Conservation (phyloP, 2,113 vertebrate species). For the Tychaedon coryphoeus region DNA sequence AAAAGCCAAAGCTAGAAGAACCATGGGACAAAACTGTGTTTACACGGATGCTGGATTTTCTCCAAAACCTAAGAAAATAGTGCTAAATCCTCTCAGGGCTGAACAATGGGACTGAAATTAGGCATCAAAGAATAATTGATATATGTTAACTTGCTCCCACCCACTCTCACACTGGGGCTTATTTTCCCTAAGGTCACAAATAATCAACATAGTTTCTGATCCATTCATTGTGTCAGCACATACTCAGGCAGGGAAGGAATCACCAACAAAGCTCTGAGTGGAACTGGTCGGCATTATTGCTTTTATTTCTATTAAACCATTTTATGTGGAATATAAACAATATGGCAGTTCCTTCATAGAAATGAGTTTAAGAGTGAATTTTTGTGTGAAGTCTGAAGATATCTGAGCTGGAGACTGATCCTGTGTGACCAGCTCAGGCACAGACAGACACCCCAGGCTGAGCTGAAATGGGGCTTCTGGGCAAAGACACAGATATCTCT, state of each 20-base stretch:
- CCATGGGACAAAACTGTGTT: neutral
- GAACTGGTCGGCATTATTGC: neutral
- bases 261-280: neutral
- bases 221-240: neutral
- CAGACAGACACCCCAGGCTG: neutral
- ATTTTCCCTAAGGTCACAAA: neutral
- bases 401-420: neutral
- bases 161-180: neutral
- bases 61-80: slow-evolving; percentile 12
- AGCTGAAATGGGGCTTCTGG: neutral
- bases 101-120: slow-evolving; percentile 22
- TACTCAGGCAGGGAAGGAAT: neutral
- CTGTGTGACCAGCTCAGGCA: neutral
- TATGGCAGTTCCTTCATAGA: neutral
- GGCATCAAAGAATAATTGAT: slow-evolving; percentile 8
- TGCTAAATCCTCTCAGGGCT: neutral
- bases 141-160: neutral
- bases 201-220: neutral
- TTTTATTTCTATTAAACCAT: neutral
- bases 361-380: neutral
- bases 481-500: neutral
- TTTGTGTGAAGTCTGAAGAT: neutral
- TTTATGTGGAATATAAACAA: neutral
- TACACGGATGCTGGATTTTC: slow-evolving; percentile 27
- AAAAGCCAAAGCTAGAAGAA: slow-evolving; percentile 30